Percentiles rank a stretch among this genome's conserved stretches.
phyloP scores from a whole-genome alignment of 2,888 invertebrate species.

The Nephrocerus scutellatus region DNA sequence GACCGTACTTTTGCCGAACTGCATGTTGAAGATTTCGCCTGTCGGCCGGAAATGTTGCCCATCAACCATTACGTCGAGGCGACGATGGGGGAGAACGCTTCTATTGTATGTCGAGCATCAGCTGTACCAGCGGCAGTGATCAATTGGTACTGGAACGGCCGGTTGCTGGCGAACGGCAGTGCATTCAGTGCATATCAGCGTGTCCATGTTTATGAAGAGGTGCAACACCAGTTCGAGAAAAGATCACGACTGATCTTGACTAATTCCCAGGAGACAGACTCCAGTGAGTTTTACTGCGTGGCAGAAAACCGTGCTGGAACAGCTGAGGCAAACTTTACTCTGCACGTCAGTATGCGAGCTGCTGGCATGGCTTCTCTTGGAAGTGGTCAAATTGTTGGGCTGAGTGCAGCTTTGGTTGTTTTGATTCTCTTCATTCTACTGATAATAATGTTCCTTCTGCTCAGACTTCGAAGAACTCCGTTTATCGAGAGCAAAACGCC shows the following conservation, averaged over 20 bases:
- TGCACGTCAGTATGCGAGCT: constrained; percentile 69
- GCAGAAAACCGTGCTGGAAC: constrained; percentile 85
- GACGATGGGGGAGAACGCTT: constrained; percentile 75
- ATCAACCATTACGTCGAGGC: constrained; percentile 71
- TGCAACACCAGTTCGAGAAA: constrained; percentile 62
- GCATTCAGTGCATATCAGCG: constrained; percentile 72
- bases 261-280: constrained; percentile 75
- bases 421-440: constrained; percentile 69
- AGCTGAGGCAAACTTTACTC: constrained; percentile 81
- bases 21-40: constrained; percentile 75
- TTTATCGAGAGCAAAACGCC: constrained; percentile 70
- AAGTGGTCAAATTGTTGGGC: constrained; percentile 76
- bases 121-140: constrained; percentile 74
- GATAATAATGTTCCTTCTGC: constrained; percentile 64
- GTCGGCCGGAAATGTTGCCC: constrained; percentile 72
- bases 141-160: constrained; percentile 83
- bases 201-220: constrained; percentile 66
- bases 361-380: constrained; percentile 76
- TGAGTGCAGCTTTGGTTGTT: constrained; percentile 74
- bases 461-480: constrained; percentile 66
- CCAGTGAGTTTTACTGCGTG: constrained; percentile 79
- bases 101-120: constrained; percentile 72
- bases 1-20: constrained; percentile 70
- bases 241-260: constrained; percentile 69
- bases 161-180: constrained; percentile 68